phyloP scores from a whole-genome alignment of 2,113 vertebrate genomes.

The Corythoichthys intestinalis region DNA sequence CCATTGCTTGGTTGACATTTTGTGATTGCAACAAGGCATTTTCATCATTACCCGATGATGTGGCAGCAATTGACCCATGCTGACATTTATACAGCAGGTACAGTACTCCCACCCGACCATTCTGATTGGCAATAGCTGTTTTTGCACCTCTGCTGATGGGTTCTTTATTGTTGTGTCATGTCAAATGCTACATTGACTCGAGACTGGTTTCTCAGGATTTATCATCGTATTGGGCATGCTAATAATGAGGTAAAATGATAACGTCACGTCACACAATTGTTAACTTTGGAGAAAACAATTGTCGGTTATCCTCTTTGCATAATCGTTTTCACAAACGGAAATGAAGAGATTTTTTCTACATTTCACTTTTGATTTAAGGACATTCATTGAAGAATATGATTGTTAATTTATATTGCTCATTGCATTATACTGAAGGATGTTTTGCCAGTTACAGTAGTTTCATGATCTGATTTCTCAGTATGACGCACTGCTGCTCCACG shows the following conservation, averaged over 20 bases:
- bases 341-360: background rate
- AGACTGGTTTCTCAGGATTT: slow-evolving; percentile 20
- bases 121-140: slow-evolving; percentile 31
- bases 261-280: slow-evolving; percentile 39
- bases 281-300: slow-evolving; percentile 30
- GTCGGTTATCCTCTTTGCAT: background rate
- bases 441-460: too few relatives aligned
- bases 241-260: slow-evolving; percentile 12
- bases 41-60: slow-evolving; percentile 52
- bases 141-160: slow-evolving; percentile 38
- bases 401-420: too few relatives aligned
- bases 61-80: slow-evolving; percentile 44
- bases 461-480: too few relatives aligned
- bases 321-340: background rate
- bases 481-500: slow-evolving; percentile 3
- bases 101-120: background rate
- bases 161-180: slow-evolving; percentile 41
- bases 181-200: slow-evolving; percentile 24
- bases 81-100: slow-evolving; percentile 57
- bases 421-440: too few relatives aligned
- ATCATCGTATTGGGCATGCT: slow-evolving; percentile 23
- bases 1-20: slow-evolving; percentile 51
- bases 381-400: too few relatives aligned
- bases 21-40: slow-evolving; percentile 56
- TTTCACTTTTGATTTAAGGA: background rate